Percentiles rank a stretch among this genome's conserved stretches.
phyloP scores from a whole-genome alignment of 2,888 invertebrate genomes.

The Idaea aversata region DNA sequence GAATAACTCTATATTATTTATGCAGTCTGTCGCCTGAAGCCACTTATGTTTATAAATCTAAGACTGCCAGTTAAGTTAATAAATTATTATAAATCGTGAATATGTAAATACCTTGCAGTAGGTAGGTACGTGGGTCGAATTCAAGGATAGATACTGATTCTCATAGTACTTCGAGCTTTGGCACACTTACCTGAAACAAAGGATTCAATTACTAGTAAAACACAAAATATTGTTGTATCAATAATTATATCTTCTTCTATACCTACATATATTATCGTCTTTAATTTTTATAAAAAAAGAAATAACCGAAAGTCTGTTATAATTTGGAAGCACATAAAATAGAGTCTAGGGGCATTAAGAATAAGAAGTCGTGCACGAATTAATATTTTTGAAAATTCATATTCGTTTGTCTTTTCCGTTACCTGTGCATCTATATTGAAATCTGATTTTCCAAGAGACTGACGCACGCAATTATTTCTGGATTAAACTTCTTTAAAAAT shows the following conservation, averaged over 20 bases:
- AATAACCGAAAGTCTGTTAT: too few species aligned
- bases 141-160: conserved; percentile 40
- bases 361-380: too few species aligned
- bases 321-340: too few species aligned
- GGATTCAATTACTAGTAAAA: conserved; percentile 28
- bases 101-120: conserved; percentile 44
- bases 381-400: too few species aligned
- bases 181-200: conserved; percentile 69
- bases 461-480: too few species aligned
- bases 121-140: conserved; percentile 49
- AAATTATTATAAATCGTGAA: conserved; percentile 44
- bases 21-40: not conserved
- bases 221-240: conserved; percentile 21
- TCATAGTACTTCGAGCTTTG: conserved; percentile 27
- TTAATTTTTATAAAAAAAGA: not conserved
- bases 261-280: conserved; percentile 19
- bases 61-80: conserved; percentile 25
- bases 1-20: not conserved
- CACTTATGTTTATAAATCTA: not conserved
- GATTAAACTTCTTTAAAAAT: too few species aligned
- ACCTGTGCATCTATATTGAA: too few species aligned
- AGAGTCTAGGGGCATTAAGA: too few species aligned
- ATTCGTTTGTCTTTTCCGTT: too few species aligned
- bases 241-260: not conserved
- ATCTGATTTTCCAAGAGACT: too few species aligned